Evolutionary conservation across 2,797 vertebrate genomes (phyloP), one percentile per base, ranked within the genome.

Genomic region (Eutrigla gurnardus): DNA sequence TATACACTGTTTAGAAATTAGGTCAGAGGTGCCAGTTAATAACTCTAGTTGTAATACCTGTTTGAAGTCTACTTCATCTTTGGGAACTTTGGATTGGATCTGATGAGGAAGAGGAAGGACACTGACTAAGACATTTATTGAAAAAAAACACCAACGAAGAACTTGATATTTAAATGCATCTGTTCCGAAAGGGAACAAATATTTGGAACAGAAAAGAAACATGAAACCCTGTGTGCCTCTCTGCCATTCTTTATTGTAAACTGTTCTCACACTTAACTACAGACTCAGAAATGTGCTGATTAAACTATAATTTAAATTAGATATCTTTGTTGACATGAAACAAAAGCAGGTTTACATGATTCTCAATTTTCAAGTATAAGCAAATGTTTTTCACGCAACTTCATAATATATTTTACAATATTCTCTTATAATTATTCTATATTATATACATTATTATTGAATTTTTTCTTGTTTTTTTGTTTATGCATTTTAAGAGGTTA

Each of bases 11-110:
- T 37, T 12, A 33, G 35, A 1, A 52, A 40, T 32, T 0, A 32
- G 2, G 12, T 63, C 15, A 25, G 6, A 67, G n/a, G 12, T 46
- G 42, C 1, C 3, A 5, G 3, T 18, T 5, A 17, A 7, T 3
- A 50, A 25, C 2, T 58, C 39, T 4, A 11, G 33, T 5, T 66
- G 57, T 18, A 64, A 35, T 88, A 93, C 90, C 91, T 80, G 78
- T 72, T 73, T 89, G 18, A 83, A 73, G 18, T 91, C 90, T 0
- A 39, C 7, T 43, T 84, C 81, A 32, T 81, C 70, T 58, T 39
- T 73, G n/a, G 65, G 1, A 32, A 7, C 61, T 45, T 81, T 75
- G n/a, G 83, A 60, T 37, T 70, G 70, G 47, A 6, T 46, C 90
- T 92, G 84, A 65, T 54, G 46, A 67, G 39, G 18, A 78, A 73